Evolutionary conservation across 1,140 invertebrate species (phyloP).

Genomic region (Helicorthomorpha holstii): DNA sequence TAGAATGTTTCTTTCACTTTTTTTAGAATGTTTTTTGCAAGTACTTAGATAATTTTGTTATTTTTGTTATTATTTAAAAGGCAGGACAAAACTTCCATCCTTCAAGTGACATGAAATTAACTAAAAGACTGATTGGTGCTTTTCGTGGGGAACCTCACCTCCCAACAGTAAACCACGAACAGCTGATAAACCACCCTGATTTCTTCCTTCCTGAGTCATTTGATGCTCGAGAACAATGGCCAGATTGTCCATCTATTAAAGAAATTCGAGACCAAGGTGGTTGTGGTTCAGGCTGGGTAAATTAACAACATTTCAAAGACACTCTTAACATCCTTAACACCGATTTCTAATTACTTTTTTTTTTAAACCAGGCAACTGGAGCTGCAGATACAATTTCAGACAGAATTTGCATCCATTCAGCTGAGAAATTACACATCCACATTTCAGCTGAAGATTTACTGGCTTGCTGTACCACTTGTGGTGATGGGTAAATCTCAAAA

Average conservation of each 20-base stretch:
- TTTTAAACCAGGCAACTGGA: conserved; percentile 60
- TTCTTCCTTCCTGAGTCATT: conserved; percentile 55
- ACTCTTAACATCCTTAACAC: not conserved
- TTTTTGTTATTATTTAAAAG: no score
- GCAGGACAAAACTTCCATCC: no score
- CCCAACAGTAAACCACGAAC: no score
- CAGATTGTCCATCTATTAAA: conserved; percentile 59
- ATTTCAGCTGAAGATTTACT: conserved; percentile 76
- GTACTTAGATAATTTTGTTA: no score
- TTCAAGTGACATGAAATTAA: no score
- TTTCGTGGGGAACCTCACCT: no score
- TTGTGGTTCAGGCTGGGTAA: conserved; percentile 54
- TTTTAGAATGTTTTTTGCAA: no score
- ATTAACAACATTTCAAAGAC: conserved; percentile 12
- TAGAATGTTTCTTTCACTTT: no score
- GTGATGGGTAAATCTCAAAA: conserved; percentile 40
- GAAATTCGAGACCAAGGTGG: conserved; percentile 60
- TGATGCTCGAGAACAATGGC: conserved; percentile 62
- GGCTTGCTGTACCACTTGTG: conserved; percentile 62
- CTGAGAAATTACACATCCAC: conserved; percentile 49
- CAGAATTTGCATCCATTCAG: conserved; percentile 65
- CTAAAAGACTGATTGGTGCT: no score
- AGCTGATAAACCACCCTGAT: no score
- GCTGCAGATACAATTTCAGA: conserved; percentile 91
- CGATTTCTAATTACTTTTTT: not conserved